Evolutionary conservation across 2,888 invertebrate species (phyloP).

Genomic region (Zeuzera pyrina): DNA sequence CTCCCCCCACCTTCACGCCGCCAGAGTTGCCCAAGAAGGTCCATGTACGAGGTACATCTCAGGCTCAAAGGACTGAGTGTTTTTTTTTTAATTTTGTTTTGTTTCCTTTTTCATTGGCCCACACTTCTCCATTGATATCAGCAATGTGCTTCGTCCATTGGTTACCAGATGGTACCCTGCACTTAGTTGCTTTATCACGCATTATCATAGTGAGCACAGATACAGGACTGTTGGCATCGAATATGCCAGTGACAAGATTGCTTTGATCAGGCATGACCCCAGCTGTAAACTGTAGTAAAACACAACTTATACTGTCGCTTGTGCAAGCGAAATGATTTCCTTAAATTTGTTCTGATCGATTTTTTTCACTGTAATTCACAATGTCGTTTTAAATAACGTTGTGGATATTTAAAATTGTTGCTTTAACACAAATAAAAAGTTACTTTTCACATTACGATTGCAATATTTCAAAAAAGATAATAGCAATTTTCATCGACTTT

Average conservation of each 20-base stretch:
- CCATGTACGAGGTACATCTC: constrained; percentile 92
- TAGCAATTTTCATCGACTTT: constrained; percentile 41
- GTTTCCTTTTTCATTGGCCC: constrained; percentile 53
- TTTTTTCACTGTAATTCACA: constrained; percentile 7
- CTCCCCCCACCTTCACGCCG: constrained; percentile 98
- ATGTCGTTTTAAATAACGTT: constrained; percentile 15
- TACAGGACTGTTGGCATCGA: constrained; percentile 22
- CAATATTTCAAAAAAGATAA: constrained; percentile 22
- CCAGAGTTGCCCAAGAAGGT: constrained; percentile 99
- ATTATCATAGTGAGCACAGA: constrained; percentile 63
- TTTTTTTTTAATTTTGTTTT: constrained; percentile 47
- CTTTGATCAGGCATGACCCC: constrained; percentile 59
- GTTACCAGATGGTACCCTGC: constrained; percentile 50
- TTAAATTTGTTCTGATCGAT: neutral
- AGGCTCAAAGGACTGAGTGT: constrained; percentile 61
- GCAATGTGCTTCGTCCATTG: constrained; percentile 59
- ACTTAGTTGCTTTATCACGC: constrained; percentile 70
- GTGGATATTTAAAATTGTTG: too few relatives aligned
- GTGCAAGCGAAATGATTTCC: neutral
- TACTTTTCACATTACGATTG: constrained; percentile 46
- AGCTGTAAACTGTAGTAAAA: constrained; percentile 39
- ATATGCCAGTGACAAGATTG: constrained; percentile 22
- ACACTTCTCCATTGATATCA: constrained; percentile 51
- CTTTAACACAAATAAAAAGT: too few relatives aligned
- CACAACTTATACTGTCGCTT: constrained; percentile 2